These are phyloP conservation scores for Struthidea cinerea DNA, from an alignment of 2,113 vertebrate genomes.

Conservation along the genomic window DNA sequence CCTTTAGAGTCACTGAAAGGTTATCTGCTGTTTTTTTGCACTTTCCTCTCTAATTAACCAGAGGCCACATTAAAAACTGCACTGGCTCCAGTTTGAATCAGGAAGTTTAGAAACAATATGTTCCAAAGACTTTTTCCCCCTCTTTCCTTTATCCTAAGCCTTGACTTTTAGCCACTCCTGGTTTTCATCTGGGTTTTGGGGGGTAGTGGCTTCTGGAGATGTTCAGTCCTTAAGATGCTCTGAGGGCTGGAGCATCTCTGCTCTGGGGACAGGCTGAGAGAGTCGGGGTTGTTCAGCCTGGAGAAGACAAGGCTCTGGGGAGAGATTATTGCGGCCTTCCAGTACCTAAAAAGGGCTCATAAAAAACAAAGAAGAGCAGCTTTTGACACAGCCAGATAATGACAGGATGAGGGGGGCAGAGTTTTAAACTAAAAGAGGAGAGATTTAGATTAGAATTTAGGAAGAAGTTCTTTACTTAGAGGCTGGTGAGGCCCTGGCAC, in stretches of 20 bases:
- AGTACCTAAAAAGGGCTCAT: background rate
- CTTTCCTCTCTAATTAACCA: background rate
- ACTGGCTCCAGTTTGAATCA: background rate
- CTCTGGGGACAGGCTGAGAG: background rate
- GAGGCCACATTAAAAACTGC: background rate
- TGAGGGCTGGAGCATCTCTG: background rate
- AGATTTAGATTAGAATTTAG: background rate
- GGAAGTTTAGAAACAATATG: background rate
- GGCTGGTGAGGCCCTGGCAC: background rate
- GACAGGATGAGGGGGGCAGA: background rate
- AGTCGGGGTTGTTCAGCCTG: background rate
- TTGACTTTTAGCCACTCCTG: background rate
- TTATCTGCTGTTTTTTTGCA: background rate
- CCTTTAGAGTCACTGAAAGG: background rate
- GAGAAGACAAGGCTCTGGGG: background rate
- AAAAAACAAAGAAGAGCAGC: background rate
- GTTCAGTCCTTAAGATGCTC: background rate
- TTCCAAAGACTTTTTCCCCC: background rate
- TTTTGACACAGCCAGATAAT: background rate
- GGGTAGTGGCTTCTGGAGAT: background rate
- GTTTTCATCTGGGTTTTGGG: background rate
- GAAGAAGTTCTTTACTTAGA: background rate
- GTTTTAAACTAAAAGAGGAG: background rate
- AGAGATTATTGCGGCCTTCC: background rate
- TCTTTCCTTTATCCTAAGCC: background rate